Percentiles rank a stretch among this genome's conserved stretches.
These are phyloP conservation scores for Drosophila merina DNA, from an alignment of 2,888 invertebrate species.

Conservation along the genomic window DNA sequence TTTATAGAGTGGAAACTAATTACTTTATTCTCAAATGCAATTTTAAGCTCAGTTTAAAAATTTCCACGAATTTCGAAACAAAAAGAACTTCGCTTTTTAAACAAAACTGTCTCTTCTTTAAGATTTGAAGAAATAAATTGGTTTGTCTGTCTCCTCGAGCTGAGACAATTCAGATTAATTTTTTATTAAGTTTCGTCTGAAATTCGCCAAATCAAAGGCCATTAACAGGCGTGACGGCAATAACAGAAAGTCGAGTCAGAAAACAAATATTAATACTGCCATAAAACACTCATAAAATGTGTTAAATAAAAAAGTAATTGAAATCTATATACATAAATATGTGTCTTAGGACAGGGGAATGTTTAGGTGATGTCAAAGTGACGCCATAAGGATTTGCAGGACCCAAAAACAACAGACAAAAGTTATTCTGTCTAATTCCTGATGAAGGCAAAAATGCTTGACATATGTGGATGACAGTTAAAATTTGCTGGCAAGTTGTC, in stretches of 20 bases:
- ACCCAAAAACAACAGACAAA: conserved; percentile 31
- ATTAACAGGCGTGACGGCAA: conserved; percentile 42
- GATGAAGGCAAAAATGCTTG: conserved; percentile 17
- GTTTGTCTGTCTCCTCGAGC: conserved; percentile 4
- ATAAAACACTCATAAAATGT: conserved; percentile 55
- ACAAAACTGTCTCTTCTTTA: not conserved
- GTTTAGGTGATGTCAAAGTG: conserved; percentile 55
- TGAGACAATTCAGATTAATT: conserved; percentile 26
- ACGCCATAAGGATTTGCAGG: conserved; percentile 60
- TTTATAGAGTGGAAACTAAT: conserved; percentile 31
- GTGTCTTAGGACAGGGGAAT: conserved; percentile 9
- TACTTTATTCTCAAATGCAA: conserved; percentile 8
- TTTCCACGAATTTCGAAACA: not conserved
- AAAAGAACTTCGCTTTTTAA: conserved; percentile 2
- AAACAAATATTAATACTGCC: conserved; percentile 42
- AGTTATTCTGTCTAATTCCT: conserved; percentile 34
- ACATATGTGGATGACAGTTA: conserved; percentile 52
- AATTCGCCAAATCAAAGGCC: conserved; percentile 14
- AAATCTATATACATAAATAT: conserved; percentile 28
- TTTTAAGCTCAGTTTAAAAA: not conserved
- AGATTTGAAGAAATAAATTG: conserved; percentile 7
- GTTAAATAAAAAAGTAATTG: conserved; percentile 47
- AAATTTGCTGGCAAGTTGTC: conserved; percentile 41
- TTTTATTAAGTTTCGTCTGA: conserved; percentile 25
- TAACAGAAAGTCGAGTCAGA: conserved; percentile 4